Evolutionary conservation across 2,113 vertebrate genomes (phyloP).

Genomic region (Hucho hucho): DNA sequence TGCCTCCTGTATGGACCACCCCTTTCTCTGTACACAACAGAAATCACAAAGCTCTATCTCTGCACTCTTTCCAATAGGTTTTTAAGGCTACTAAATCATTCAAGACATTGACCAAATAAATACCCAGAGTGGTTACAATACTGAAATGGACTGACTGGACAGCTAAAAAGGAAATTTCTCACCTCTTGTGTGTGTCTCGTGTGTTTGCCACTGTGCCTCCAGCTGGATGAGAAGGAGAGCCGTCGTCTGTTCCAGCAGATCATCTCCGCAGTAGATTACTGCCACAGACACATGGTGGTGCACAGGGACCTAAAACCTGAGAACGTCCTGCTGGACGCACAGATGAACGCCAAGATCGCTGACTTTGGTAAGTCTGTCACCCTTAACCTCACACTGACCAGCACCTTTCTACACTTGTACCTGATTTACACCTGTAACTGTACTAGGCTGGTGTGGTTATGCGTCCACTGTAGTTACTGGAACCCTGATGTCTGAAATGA

Average conservation of each 20-base stretch:
- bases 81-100: too few species aligned
- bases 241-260: constrained; percentile 97
- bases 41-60: neutral
- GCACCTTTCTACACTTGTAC: neutral
- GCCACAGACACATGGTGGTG: constrained; percentile 98
- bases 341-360: constrained; percentile 99
- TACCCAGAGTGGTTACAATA: too few species aligned
- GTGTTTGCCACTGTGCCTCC: constrained; percentile 12
- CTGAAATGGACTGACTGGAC: too few species aligned
- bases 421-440: too few species aligned
- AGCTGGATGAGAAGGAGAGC: constrained; percentile 98
- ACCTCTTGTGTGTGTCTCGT: neutral
- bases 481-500: too few species aligned
- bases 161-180: too few species aligned
- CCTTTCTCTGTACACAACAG: neutral
- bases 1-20: neutral
- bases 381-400: neutral
- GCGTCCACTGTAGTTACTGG: too few species aligned
- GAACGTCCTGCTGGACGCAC: constrained; percentile 96
- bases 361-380: constrained; percentile 85
- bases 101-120: too few species aligned
- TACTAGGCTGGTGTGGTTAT: too few species aligned
- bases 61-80: too few species aligned
- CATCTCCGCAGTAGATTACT: constrained; percentile 97
- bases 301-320: constrained; percentile 98